These are phyloP conservation scores for Enteromius radiatus DNA, from an alignment of 2,797 vertebrate species.

Conservation along the genomic window DNA sequence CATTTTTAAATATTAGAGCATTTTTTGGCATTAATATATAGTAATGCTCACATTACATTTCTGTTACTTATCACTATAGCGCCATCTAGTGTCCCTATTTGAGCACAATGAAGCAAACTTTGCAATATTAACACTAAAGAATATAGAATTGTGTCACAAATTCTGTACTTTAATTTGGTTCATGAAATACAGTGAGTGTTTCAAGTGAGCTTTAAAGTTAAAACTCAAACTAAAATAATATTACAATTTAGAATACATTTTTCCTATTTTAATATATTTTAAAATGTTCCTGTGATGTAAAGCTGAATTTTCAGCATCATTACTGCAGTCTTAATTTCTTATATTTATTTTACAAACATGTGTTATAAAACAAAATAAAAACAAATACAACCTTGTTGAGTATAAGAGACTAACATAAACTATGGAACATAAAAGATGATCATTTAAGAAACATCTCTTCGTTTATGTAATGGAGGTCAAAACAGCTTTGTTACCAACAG, in stretches of 20 bases:
- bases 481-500: too few relatives aligned
- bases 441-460: too few relatives aligned
- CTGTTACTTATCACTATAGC: neutral
- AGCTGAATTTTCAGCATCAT: neutral
- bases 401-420: too few relatives aligned
- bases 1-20: neutral
- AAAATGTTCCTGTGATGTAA: neutral
- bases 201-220: too few relatives aligned
- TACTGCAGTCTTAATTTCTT: neutral
- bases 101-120: neutral
- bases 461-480: too few relatives aligned
- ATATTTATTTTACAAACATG: too few relatives aligned
- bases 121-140: neutral
- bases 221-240: too few relatives aligned
- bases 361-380: too few relatives aligned
- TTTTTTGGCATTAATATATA: neutral
- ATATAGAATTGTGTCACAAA: too few relatives aligned
- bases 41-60: neutral
- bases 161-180: neutral
- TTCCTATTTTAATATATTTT: neutral
- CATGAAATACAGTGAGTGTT: too few relatives aligned
- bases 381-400: too few relatives aligned
- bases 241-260: neutral
- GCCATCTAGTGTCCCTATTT: neutral
- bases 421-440: too few relatives aligned